Evolutionary conservation across 2,888 invertebrate species (phyloP).

Genomic region (Nomada goodeniana): DNA sequence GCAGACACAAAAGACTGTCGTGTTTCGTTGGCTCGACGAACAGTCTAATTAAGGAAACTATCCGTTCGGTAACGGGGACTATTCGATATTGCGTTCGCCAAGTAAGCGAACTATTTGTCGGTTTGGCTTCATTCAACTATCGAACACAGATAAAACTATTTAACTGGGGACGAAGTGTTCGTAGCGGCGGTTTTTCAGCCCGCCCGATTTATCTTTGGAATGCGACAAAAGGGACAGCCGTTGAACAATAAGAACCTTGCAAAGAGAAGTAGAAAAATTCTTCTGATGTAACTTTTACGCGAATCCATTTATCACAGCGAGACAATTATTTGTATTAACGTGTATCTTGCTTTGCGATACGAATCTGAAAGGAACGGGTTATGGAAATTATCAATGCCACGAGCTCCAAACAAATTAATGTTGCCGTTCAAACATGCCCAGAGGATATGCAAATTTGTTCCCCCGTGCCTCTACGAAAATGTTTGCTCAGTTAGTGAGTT

Average conservation of each 20-base stretch:
- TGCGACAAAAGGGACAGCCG: neutral
- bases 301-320: neutral
- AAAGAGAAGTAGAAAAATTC: neutral
- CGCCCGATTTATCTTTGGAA: constrained; percentile 4
- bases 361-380: neutral
- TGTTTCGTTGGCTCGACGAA: constrained; percentile 3
- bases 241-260: neutral
- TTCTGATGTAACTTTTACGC: neutral
- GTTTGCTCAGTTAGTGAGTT: neutral
- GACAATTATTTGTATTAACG: neutral
- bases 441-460: constrained; percentile 13
- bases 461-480: neutral
- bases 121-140: constrained; percentile 2
- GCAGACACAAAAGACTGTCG: neutral
- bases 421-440: neutral
- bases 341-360: no score
- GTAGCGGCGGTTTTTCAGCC: neutral
- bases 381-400: neutral
- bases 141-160: constrained; percentile 40
- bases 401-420: neutral
- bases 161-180: neutral
- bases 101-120: constrained; percentile 29
- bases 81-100: constrained; percentile 12
- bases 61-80: neutral
- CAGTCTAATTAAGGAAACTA: constrained; percentile 31